Evolutionary conservation across 2,113 vertebrate genomes (phyloP).

Genomic region (Trichechus manatus): DNA sequence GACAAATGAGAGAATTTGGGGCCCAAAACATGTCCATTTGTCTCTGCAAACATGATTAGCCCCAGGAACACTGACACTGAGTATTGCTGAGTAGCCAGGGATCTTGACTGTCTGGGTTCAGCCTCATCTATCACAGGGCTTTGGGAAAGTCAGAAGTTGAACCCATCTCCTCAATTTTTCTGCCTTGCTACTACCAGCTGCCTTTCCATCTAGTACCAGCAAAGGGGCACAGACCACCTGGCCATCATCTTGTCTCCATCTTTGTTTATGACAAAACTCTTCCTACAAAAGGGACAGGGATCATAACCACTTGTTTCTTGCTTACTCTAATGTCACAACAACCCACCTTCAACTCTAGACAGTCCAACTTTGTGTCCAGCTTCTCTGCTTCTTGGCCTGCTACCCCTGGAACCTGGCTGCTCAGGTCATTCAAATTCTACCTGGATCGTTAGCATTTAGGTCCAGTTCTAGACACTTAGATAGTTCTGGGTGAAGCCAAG

Average conservation of each 20-base stretch:
- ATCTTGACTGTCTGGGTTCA: background rate
- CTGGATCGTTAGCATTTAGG: too few relatives aligned
- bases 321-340: background rate
- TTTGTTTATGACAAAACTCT: background rate
- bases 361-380: background rate
- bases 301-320: background rate
- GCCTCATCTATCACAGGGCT: background rate
- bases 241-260: background rate
- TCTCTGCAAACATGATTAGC: background rate
- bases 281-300: background rate
- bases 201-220: background rate
- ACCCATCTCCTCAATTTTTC: rapidly evolving
- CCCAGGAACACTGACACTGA: background rate
- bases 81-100: background rate
- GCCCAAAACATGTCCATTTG: too few relatives aligned
- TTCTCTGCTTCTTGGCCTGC: background rate
- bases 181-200: background rate
- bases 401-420: background rate
- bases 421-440: background rate
- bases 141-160: background rate
- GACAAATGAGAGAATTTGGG: background rate
- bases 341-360: background rate
- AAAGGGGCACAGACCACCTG: background rate
- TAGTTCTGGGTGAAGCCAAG: background rate
- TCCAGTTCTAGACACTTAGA: background rate